phyloP scores from a whole-genome alignment of 2,888 invertebrate species.

The Neoaliturus tenellus region DNA sequence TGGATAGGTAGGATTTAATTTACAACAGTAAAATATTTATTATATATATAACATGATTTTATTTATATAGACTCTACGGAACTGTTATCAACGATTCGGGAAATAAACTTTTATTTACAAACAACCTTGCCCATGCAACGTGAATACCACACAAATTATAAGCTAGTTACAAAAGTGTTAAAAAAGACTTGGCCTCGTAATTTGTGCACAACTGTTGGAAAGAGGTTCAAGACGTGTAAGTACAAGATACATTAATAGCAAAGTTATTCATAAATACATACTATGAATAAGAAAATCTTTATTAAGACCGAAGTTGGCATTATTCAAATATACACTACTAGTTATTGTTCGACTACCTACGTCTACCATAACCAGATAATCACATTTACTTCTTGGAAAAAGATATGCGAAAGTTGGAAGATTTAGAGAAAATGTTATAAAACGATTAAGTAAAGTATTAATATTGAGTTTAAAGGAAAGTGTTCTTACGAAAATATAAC shows the following conservation, averaged over 20 bases:
- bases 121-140: conserved; percentile 24
- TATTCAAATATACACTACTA: conserved; percentile 9
- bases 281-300: conserved; percentile 12
- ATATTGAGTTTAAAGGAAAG: too few species aligned
- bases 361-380: conserved; percentile 5
- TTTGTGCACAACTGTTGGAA: conserved; percentile 16
- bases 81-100: conserved; percentile 19
- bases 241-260: conserved; percentile 4
- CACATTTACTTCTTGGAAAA: conserved; percentile 1
- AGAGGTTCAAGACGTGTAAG: neutral
- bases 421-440: neutral
- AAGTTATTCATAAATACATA: conserved; percentile 30
- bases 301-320: conserved; percentile 29
- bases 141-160: conserved; percentile 31
- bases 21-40: conserved; percentile 56
- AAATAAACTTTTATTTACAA: conserved; percentile 39
- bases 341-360: conserved; percentile 49
- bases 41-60: conserved; percentile 40
- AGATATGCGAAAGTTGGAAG: conserved; percentile 8
- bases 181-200: conserved; percentile 39
- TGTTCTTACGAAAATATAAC: too few species aligned
- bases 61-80: conserved; percentile 32
- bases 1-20: conserved; percentile 52
- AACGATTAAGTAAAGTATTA: too few species aligned
- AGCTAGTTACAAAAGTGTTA: conserved; percentile 49